Conservation (phyloP, 2,888 invertebrate genomes). For the Alentia gelatinosa region DNA sequence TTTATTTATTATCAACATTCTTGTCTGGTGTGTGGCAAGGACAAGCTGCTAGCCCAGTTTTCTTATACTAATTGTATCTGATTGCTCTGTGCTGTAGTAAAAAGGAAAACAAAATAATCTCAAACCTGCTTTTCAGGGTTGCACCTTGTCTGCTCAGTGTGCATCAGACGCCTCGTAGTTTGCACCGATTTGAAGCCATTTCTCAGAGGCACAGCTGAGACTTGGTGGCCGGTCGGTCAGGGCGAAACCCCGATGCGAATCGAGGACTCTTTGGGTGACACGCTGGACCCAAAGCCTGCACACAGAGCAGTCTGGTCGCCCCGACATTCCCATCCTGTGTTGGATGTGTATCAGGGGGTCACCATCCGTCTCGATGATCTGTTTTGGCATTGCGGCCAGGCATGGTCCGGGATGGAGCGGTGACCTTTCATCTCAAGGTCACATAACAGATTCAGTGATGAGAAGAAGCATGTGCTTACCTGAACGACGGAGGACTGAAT, state of each 20-base stretch:
- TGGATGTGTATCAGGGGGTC: conserved; percentile 3
- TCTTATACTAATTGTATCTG: conserved; percentile 38
- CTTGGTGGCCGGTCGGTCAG: not conserved
- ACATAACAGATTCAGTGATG: conserved; percentile 31
- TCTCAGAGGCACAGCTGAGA: conserved; percentile 2
- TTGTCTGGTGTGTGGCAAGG: not conserved
- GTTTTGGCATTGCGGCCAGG: not conserved
- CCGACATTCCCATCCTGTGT: conserved; percentile 22
- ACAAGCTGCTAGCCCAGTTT: conserved; percentile 18
- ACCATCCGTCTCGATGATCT: not conserved
- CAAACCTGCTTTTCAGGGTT: conserved; percentile 5
- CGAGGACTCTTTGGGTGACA: conserved; percentile 60
- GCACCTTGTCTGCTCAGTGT: not conserved
- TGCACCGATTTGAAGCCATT: not conserved
- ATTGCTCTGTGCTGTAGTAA: conserved; percentile 46
- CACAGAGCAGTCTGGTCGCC: not conserved
- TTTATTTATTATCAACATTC: conserved; percentile 46
- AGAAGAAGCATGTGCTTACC: not conserved
- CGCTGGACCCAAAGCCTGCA: conserved; percentile 62
- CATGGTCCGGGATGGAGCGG: not conserved
- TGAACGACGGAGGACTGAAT: not conserved
- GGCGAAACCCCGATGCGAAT: not conserved
- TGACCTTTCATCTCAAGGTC: conserved; percentile 32
- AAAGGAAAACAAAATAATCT: not conserved
- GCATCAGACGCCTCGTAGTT: conserved; percentile 23